These are phyloP conservation scores for Hemithea aestivaria DNA, from an alignment of 2,888 invertebrate species.

Conservation along the genomic window DNA sequence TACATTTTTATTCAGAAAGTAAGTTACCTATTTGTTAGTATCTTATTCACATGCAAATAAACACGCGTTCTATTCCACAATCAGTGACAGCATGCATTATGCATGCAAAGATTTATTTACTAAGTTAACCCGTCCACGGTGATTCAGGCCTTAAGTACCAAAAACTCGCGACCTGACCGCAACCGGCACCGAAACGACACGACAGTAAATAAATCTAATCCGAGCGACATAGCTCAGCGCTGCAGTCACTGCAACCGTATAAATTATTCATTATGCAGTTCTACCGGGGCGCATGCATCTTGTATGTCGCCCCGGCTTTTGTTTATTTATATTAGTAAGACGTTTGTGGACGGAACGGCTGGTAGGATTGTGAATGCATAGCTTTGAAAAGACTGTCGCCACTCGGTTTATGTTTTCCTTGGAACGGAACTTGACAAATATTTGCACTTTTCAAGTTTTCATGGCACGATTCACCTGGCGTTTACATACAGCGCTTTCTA, in stretches of 20 bases:
- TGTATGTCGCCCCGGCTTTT: constrained; percentile 36
- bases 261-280: constrained; percentile 41
- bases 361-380: constrained; percentile 22
- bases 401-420: constrained; percentile 11
- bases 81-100: constrained; percentile 1
- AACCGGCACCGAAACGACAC: constrained; percentile 9
- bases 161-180: constrained; percentile 15
- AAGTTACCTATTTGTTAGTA: too few relatives aligned
- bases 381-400: constrained; percentile 16
- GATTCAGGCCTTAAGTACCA: constrained; percentile 4
- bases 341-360: constrained; percentile 19
- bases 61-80: constrained; percentile 9
- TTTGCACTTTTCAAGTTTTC: constrained; percentile 12
- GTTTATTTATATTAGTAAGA: constrained; percentile 35
- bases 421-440: constrained; percentile 10
- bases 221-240: constrained; percentile 27
- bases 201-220: constrained; percentile 35
- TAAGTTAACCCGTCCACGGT: constrained; percentile 8
- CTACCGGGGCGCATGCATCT: constrained; percentile 37
- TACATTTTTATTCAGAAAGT: too few relatives aligned
- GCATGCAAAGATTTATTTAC: constrained; percentile 9
- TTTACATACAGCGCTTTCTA: constrained; percentile 1
- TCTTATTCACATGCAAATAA: constrained; percentile 15
- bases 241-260: constrained; percentile 37
- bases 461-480: constrained; percentile 4